Percentiles rank a stretch among this genome's conserved stretches.
phyloP scores from a whole-genome alignment of 2,888 invertebrate genomes.

The Himalopsyche tibetana region DNA sequence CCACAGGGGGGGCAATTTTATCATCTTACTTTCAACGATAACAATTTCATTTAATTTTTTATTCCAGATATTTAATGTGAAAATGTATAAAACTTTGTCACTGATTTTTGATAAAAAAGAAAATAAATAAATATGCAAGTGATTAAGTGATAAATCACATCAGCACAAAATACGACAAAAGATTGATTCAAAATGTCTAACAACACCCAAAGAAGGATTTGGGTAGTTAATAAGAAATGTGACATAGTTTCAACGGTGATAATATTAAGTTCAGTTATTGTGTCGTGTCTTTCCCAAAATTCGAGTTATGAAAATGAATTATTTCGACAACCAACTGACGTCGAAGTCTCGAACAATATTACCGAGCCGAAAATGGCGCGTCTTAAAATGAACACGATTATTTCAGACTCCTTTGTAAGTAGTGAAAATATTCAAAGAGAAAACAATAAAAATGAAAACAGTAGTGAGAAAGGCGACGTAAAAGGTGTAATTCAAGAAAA shows the following conservation, averaged over 20 bases:
- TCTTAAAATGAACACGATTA: background rate
- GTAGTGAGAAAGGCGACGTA: background rate
- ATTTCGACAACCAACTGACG: background rate
- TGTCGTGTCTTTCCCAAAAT: background rate
- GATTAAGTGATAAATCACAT: background rate
- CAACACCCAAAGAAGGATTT: background rate
- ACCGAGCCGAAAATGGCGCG: background rate
- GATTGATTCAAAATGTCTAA: background rate
- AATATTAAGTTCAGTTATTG: background rate
- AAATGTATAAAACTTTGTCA: too few relatives aligned
- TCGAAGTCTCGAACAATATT: background rate
- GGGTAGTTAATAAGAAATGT: background rate
- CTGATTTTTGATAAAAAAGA: too few relatives aligned
- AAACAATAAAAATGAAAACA: background rate
- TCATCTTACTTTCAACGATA: too few relatives aligned
- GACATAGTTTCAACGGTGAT: background rate
- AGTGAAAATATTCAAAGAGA: background rate
- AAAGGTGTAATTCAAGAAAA: background rate
- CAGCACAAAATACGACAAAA: background rate
- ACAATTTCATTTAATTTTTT: too few relatives aligned
- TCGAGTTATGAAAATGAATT: background rate
- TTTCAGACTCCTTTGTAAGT: background rate
- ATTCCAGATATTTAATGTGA: too few relatives aligned
- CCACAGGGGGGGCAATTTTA: too few relatives aligned
- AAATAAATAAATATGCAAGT: slow-evolving; percentile 16